phyloP scores from a whole-genome alignment of 2,113 vertebrate species.

The Cichladusa arquata region DNA sequence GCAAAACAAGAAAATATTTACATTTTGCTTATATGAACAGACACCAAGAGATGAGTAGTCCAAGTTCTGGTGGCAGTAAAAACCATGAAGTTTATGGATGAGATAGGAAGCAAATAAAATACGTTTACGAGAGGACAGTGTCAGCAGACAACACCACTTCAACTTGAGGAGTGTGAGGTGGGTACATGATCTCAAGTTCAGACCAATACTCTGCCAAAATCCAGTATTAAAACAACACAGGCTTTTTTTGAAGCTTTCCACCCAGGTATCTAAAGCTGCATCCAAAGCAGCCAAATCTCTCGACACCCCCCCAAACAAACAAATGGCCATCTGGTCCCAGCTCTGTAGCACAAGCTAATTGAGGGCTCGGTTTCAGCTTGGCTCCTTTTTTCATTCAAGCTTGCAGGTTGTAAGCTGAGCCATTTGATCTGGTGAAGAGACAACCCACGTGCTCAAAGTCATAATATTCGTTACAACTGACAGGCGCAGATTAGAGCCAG shows the following conservation, averaged over 20 bases:
- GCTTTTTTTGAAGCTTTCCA: background rate
- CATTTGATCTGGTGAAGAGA: background rate
- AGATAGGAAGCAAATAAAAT: background rate
- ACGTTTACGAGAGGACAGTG: background rate
- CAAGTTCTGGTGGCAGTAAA: background rate
- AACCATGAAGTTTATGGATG: background rate
- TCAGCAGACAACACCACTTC: background rate
- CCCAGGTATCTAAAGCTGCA: background rate
- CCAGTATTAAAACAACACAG: background rate
- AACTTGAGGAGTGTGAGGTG: fast-evolving
- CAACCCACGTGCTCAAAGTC: background rate
- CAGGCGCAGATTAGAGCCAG: conserved; percentile 17
- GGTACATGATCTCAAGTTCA: background rate
- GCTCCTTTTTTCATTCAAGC: background rate
- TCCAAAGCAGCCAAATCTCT: background rate
- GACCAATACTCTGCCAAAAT: background rate
- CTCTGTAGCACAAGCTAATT: background rate
- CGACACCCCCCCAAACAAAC: background rate
- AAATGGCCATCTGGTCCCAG: background rate
- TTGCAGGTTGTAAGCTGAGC: background rate
- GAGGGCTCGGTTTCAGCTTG: background rate
- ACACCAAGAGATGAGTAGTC: background rate
- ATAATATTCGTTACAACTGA: background rate
- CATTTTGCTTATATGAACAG: background rate
- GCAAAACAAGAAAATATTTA: background rate